A percentile compares a stretch with the other conserved stretches of the same genome.
Conservation (phyloP, 1,140 invertebrate genomes). For the Ctenoplectra terminalis region DNA sequence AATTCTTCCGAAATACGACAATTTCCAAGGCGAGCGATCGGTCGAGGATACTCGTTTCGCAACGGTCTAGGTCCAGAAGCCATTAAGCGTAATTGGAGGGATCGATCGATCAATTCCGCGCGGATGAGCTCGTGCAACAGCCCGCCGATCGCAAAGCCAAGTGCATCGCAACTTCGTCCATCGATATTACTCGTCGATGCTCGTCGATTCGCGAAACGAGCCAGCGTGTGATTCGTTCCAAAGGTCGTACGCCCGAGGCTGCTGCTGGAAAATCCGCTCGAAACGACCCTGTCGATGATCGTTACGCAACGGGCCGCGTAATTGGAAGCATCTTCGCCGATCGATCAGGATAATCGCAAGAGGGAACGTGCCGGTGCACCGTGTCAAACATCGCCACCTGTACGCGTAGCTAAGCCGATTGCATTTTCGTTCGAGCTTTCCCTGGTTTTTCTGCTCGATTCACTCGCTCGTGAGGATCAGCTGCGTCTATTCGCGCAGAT, state of each 20-base stretch:
- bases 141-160: not conserved
- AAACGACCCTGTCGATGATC: conserved; percentile 25
- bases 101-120: conserved; percentile 43
- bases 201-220: not conserved
- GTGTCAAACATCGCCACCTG: conserved; percentile 74
- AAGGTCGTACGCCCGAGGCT: conserved; percentile 9
- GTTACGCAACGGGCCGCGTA: conserved; percentile 38
- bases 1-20: not conserved
- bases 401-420: conserved; percentile 75
- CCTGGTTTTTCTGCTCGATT: conserved; percentile 74
- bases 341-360: conserved; percentile 37
- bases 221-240: conserved; percentile 9
- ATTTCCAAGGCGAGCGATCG: not conserved
- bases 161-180: not conserved
- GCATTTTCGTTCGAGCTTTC: conserved; percentile 67
- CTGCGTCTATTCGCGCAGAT: conserved; percentile 22
- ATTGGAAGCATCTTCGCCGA: conserved; percentile 41
- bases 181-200: not conserved
- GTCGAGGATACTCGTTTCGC: not conserved
- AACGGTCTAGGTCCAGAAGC: conserved; percentile 16
- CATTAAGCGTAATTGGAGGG: conserved; percentile 45
- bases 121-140: not conserved
- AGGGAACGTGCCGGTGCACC: conserved; percentile 42
- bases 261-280: conserved; percentile 18
- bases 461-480: conserved; percentile 51